These are phyloP conservation scores for Thaleichthys pacificus DNA, from an alignment of 2,797 vertebrate genomes.

Conservation along the genomic window DNA sequence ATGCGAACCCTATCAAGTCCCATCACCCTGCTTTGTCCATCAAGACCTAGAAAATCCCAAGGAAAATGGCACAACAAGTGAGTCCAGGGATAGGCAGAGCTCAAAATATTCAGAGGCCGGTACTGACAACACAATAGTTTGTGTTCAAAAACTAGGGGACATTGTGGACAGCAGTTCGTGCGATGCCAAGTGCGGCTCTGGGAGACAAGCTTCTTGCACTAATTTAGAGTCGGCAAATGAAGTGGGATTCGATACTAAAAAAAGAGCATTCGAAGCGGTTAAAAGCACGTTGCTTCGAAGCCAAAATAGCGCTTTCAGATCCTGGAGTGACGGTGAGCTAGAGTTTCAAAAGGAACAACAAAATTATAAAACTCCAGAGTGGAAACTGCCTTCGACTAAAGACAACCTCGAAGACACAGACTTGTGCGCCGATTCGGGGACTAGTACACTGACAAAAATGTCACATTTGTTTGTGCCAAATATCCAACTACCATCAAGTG, in stretches of 20 bases:
- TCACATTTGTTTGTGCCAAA: constrained; percentile 91
- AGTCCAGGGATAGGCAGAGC: constrained; percentile 68
- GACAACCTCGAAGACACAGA: constrained; percentile 69
- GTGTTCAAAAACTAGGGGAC: constrained; percentile 79
- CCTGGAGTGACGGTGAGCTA: constrained; percentile 88
- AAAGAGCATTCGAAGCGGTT: constrained; percentile 81
- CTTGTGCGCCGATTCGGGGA: constrained; percentile 51
- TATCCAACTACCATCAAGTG: constrained; percentile 80
- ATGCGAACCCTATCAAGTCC: constrained; percentile 66
- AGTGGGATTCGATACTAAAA: constrained; percentile 81
- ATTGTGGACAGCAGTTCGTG: constrained; percentile 74
- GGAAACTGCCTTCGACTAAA: constrained; percentile 62
- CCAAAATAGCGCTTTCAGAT: constrained; percentile 96
- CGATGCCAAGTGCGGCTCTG: constrained; percentile 72
- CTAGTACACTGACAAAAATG: constrained; percentile 84
- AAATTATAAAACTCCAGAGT: constrained; percentile 61
- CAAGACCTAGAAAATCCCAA: constrained; percentile 62
- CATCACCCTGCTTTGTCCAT: constrained; percentile 41
- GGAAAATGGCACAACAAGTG: constrained; percentile 58
- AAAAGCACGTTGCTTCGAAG: constrained; percentile 87
- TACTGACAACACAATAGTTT: constrained; percentile 76
- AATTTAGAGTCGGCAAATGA: constrained; percentile 67
- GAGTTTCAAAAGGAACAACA: constrained; percentile 80
- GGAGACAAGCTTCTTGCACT: constrained; percentile 50
- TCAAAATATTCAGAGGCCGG: constrained; percentile 81